Conservation (phyloP, 2,797 vertebrate genomes). For the Picus viridis region DNA sequence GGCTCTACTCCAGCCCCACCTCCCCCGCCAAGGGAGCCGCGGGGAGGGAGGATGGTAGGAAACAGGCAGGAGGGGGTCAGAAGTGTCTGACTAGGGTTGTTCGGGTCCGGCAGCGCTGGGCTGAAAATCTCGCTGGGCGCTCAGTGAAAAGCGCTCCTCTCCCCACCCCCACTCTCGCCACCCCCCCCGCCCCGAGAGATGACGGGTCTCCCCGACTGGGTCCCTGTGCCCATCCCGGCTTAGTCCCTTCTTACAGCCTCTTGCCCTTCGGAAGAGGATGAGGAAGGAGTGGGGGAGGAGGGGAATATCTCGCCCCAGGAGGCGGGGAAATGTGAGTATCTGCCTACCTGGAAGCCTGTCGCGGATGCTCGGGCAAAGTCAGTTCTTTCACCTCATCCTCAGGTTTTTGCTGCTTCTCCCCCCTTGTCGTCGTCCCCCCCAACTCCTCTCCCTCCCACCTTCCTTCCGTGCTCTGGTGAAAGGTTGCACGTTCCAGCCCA, state of each 20-base stretch:
- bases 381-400: background rate
- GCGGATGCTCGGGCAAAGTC: slow-evolving; percentile 14
- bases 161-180: no score
- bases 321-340: background rate
- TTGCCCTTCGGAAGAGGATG: background rate
- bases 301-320: background rate
- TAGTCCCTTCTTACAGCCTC: background rate
- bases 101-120: background rate
- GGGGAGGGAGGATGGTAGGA: no score
- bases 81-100: no score
- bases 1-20: slow-evolving; percentile 17
- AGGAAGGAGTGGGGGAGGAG: background rate
- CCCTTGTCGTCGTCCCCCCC: background rate
- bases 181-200: background rate
- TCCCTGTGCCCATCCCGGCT: background rate
- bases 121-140: background rate
- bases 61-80: no score
- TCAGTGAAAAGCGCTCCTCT: background rate
- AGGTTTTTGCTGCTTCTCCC: background rate
- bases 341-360: slow-evolving; percentile 47
- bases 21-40: background rate
- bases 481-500: slow-evolving; percentile 36
- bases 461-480: background rate
- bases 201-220: background rate
- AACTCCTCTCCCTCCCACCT: background rate